These are phyloP conservation scores for Marronus borbonicus DNA, from an alignment of 2,888 invertebrate species.

Conservation along the genomic window DNA sequence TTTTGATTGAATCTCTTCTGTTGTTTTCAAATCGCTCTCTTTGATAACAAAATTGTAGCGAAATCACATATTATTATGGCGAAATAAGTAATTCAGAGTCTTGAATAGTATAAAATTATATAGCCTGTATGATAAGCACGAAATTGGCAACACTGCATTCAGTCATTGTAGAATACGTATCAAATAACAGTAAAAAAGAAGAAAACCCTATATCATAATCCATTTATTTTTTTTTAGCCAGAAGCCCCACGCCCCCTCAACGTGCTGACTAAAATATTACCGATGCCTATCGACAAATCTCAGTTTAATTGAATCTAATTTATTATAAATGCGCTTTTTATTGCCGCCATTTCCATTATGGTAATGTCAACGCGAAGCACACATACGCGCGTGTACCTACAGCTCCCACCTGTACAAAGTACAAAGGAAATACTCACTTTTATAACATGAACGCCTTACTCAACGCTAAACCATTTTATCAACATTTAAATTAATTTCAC, in stretches of 20 bases:
- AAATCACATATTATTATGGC: too few species aligned
- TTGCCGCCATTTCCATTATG: not conserved
- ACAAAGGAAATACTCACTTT: conserved; percentile 25
- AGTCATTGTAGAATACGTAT: too few species aligned
- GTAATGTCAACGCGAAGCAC: not conserved
- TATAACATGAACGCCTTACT: conserved; percentile 21
- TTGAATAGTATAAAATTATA: too few species aligned
- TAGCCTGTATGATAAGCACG: too few species aligned
- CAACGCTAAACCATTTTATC: conserved; percentile 16
- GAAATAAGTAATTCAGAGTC: too few species aligned
- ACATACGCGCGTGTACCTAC: not conserved
- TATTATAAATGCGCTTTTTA: not conserved
- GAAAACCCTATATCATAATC: too few species aligned
- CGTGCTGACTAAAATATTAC: not conserved
- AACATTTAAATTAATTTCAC: conserved; percentile 9
- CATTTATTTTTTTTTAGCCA: too few species aligned
- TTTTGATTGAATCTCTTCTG: too few species aligned
- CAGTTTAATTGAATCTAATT: conserved; percentile 8
- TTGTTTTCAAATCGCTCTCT: too few species aligned
- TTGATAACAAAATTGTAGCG: too few species aligned
- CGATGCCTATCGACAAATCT: not conserved
- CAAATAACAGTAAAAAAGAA: too few species aligned
- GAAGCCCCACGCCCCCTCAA: not conserved
- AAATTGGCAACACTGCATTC: too few species aligned
- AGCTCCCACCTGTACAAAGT: not conserved